A percentile compares a stretch with the other conserved stretches of the same genome.
Evolutionary conservation across 2,888 invertebrate genomes (phyloP).

Genomic region (Sepioteuthis lessoniana): DNA sequence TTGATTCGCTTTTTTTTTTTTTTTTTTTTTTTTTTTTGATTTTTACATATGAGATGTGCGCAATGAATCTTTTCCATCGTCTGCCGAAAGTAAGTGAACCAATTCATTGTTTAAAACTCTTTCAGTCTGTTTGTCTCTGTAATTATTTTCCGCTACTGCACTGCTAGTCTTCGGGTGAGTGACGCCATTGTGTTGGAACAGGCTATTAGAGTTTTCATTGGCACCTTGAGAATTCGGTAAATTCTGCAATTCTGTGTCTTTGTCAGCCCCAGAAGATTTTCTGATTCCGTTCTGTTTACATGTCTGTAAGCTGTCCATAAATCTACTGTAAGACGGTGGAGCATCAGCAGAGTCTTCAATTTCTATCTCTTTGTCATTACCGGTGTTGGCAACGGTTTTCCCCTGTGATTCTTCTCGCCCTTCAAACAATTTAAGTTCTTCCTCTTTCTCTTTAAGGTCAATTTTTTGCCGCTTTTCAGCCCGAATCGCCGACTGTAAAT

Average conservation of each 20-base stretch:
- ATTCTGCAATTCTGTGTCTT: background rate
- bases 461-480: slow-evolving; percentile 50
- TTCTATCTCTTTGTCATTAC: background rate
- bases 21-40: too few relatives aligned
- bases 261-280: background rate
- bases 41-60: background rate
- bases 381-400: background rate
- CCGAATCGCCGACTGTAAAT: slow-evolving; percentile 61
- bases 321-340: background rate
- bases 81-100: background rate
- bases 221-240: too few relatives aligned
- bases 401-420: background rate
- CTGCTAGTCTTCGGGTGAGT: background rate
- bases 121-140: background rate
- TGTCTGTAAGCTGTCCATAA: background rate
- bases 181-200: background rate
- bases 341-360: background rate
- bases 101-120: background rate
- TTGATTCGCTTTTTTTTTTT: too few relatives aligned
- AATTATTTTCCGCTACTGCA: background rate
- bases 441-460: slow-evolving; percentile 23
- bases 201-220: background rate
- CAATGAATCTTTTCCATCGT: background rate
- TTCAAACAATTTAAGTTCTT: background rate
- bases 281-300: background rate